phyloP scores from a whole-genome alignment of 1,140 invertebrate species.

The Zaprionus camerounensis region DNA sequence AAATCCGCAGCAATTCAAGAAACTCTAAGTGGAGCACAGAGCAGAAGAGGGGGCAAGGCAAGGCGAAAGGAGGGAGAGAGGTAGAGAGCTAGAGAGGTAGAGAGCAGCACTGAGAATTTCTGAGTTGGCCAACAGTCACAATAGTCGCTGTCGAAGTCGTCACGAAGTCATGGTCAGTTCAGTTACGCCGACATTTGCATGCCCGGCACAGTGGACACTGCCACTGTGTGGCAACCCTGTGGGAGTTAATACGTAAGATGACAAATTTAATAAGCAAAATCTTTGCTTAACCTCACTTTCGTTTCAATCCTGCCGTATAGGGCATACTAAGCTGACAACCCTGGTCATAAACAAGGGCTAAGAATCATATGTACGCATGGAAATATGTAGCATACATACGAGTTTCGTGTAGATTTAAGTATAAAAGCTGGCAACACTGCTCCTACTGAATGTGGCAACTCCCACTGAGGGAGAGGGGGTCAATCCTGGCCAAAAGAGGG shows the following conservation, averaged over 20 bases:
- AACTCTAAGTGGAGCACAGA: background rate
- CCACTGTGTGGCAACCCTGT: background rate
- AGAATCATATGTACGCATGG: no score
- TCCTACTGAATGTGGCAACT: background rate
- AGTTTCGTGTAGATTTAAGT: no score
- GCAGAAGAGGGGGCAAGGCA: background rate
- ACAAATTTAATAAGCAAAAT: background rate
- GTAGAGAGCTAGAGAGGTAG: background rate
- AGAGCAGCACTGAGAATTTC: background rate
- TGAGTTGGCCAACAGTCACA: conserved; percentile 17
- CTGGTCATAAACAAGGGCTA: no score
- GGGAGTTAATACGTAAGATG: background rate
- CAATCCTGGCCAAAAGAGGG: background rate
- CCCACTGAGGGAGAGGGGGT: no score
- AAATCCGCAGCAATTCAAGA: conserved; percentile 28
- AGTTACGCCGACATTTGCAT: conserved; percentile 39
- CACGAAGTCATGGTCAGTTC: conserved; percentile 51
- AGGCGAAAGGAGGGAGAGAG: background rate
- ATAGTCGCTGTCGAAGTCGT: conserved; percentile 48
- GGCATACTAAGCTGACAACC: no score
- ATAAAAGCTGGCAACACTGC: no score
- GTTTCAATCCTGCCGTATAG: no score
- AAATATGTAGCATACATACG: no score
- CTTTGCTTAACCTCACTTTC: no score
- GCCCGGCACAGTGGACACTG: conserved; percentile 18